Evolutionary conservation across 2,888 invertebrate species (phyloP).

Genomic region (Volucella inflata): DNA sequence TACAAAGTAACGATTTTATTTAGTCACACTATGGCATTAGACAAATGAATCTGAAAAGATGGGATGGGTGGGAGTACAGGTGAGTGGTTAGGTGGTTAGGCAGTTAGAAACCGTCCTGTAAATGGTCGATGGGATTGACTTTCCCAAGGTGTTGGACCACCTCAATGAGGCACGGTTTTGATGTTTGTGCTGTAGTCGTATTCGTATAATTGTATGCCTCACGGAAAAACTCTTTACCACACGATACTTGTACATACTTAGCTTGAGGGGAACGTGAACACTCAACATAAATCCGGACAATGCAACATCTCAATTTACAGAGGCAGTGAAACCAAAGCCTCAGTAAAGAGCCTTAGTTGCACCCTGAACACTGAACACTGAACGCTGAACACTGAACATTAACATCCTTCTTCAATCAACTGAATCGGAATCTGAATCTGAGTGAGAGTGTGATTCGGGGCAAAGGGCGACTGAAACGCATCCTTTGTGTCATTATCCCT

Average conservation of each 20-base stretch:
- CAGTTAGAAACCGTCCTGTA: conserved; percentile 30
- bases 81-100: conserved; percentile 64
- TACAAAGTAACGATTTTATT: conserved; percentile 59
- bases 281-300: conserved; percentile 73
- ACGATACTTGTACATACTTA: conserved; percentile 26
- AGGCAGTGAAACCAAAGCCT: conserved; percentile 65
- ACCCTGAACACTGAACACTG: conserved; percentile 47
- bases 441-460: conserved; percentile 16
- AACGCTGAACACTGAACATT: too few species aligned
- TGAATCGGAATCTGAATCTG: conserved; percentile 22
- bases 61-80: background rate
- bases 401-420: conserved; percentile 12
- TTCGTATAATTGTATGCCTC: conserved; percentile 59
- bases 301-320: conserved; percentile 76
- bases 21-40: conserved; percentile 59
- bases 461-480: conserved; percentile 73
- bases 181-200: conserved; percentile 56
- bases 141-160: conserved; percentile 75
- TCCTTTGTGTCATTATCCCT: conserved; percentile 76
- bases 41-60: conserved; percentile 58
- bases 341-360: conserved; percentile 54
- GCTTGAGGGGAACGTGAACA: conserved; percentile 69
- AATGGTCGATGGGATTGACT: conserved; percentile 61
- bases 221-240: conserved; percentile 52
- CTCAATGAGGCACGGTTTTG: conserved; percentile 74